Evolutionary conservation across 1,140 invertebrate species (phyloP).

Genomic region (Onthophagus taurus): DNA sequence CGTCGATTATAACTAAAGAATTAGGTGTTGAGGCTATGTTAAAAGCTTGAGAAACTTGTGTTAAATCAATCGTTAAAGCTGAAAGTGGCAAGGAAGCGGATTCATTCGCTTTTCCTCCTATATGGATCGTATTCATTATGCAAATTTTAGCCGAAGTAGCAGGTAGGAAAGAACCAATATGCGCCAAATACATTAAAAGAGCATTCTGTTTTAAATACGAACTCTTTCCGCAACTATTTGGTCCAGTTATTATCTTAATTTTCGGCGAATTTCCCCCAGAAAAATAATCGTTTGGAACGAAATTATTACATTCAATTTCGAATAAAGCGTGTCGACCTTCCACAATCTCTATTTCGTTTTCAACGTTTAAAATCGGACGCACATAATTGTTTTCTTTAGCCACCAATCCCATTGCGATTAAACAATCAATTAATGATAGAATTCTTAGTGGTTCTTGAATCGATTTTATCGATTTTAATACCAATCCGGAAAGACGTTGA

Average conservation of each 20-base stretch:
- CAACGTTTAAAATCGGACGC: slow-evolving; percentile 52
- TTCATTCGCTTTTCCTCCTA: slow-evolving; percentile 64
- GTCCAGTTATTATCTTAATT: slow-evolving; percentile 76
- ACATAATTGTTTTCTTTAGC: slow-evolving; percentile 63
- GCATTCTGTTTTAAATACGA: slow-evolving; percentile 80
- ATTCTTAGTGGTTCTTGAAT: slow-evolving; percentile 53
- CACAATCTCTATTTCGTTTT: slow-evolving; percentile 55
- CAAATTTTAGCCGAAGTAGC: slow-evolving; percentile 63
- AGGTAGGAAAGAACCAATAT: slow-evolving; percentile 83
- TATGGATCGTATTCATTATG: slow-evolving; percentile 61
- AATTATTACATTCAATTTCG: slow-evolving; percentile 53
- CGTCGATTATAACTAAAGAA: slow-evolving; percentile 78
- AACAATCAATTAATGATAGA: slow-evolving; percentile 62
- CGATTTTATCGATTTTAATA: slow-evolving; percentile 50
- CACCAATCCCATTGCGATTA: slow-evolving; percentile 61
- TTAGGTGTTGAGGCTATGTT: slow-evolving; percentile 25
- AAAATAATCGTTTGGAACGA: slow-evolving; percentile 62
- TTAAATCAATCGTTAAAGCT: slow-evolving; percentile 75
- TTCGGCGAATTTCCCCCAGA: slow-evolving; percentile 45
- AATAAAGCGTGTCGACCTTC: slow-evolving; percentile 72
- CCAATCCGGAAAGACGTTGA: slow-evolving; percentile 52
- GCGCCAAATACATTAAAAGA: slow-evolving; percentile 71
- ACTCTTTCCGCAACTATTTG: slow-evolving; percentile 88
- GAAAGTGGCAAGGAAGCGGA: slow-evolving; percentile 72
- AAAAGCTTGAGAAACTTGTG: slow-evolving; percentile 50